Base-by-base conservation (phyloP, 1,140 invertebrate species). In the Drosophila orena region DNA sequence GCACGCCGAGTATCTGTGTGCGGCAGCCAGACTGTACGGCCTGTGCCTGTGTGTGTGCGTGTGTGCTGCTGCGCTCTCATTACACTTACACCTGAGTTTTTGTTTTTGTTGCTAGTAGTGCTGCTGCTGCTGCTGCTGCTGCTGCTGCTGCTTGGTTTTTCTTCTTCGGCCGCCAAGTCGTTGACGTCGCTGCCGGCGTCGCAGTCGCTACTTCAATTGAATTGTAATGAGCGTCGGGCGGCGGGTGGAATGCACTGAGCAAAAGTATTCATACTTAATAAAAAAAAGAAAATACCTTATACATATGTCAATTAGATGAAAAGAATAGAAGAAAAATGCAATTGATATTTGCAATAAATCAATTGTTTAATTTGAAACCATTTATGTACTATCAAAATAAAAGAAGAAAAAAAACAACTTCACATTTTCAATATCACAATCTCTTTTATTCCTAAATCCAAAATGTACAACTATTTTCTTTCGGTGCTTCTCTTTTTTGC, bases 181-280 rank as follows among this genome's bases (percentile, higher is more conserved):
- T 85, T 85, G 81, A 85, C 81, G 81, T 40, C 59, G 70, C 53
- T 60, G 73, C 17, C 64, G 37, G n/a, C 54, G 72, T 58, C 66
- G 80, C 74, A 70, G 81, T 74, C 74, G 75, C 83, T 76, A 78
- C 83, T 86, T 88, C 83, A 88, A 86, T 86, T 86, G 83, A 88
- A 86, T 86, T 86, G 81, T 88, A 81, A 88, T 88, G 81, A 86
- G 78, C 69, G 74, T 81, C 54, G 60, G 80, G 68, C 80, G 79
- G 61, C 65, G 62, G 52, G 52, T 46, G 60, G 24, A 15, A 27
- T 43, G 35, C 62, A 62, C 24, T 34, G 10, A 8, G 11, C n/a
- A 12, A 24, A 43, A 57, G 34, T 30, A 30, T 30, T 0, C 10
- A 8, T 30, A 8, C 30, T 30, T 1, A 17, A 17, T 1, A 17